phyloP scores from a whole-genome alignment of 2,888 invertebrate species.

The Pyrgus malvae region DNA sequence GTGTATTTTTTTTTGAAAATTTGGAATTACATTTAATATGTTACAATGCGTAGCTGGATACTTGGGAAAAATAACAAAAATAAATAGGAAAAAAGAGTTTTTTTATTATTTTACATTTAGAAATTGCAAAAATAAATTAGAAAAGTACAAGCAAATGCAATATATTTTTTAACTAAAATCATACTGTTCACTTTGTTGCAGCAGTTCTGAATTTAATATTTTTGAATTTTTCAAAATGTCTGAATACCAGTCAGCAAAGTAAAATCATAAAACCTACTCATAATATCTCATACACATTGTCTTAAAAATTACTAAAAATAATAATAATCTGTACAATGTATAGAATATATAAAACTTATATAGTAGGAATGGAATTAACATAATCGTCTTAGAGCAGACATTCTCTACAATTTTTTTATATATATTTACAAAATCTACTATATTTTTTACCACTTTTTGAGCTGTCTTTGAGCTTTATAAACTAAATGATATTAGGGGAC shows the following conservation, averaged over 20 bases:
- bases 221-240: conserved; percentile 18
- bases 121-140: too few species aligned
- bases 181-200: too few species aligned
- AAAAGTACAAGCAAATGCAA: too few species aligned
- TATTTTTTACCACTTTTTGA: conserved; percentile 55
- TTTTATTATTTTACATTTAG: too few species aligned
- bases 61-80: too few species aligned
- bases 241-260: neutral
- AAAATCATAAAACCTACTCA: conserved; percentile 19
- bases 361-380: conserved; percentile 65
- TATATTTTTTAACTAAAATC: too few species aligned
- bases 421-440: conserved; percentile 57
- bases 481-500: conserved; percentile 52
- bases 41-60: too few species aligned
- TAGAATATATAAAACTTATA: conserved; percentile 58
- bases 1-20: too few species aligned
- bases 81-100: too few species aligned
- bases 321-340: conserved; percentile 51
- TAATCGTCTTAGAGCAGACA: conserved; percentile 39
- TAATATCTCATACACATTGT: conserved; percentile 39
- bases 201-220: too few species aligned
- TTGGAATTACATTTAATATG: too few species aligned
- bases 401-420: conserved; percentile 45
- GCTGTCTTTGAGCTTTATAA: conserved; percentile 79
- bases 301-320: conserved; percentile 44